These are phyloP conservation scores for Mystacornis crossleyi DNA, from an alignment of 2,113 vertebrate genomes.

Conservation along the genomic window DNA sequence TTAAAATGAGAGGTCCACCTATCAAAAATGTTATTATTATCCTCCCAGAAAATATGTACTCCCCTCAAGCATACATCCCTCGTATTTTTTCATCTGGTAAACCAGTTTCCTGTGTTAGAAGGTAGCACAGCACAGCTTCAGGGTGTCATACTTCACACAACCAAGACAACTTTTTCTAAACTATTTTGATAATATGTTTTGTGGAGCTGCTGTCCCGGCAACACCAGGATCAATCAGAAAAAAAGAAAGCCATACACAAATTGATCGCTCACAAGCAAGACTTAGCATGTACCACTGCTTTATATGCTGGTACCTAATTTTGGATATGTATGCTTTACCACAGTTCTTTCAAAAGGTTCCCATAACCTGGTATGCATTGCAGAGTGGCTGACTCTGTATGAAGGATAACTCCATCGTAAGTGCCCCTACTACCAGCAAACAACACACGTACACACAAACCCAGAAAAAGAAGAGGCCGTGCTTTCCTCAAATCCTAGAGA, in stretches of 20 bases:
- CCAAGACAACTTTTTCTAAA: background rate
- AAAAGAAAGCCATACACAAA: background rate
- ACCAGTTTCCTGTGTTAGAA: background rate
- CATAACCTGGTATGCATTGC: background rate
- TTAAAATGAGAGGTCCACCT: background rate
- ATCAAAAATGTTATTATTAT: background rate
- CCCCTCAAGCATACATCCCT: background rate
- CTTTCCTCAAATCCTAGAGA: background rate
- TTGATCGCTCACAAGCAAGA: background rate
- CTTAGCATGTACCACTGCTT: background rate
- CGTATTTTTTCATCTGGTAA: background rate
- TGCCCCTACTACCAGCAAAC: background rate
- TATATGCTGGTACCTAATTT: background rate
- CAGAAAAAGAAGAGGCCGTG: background rate
- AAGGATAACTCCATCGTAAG: background rate
- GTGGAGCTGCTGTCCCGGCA: background rate
- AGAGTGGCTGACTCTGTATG: background rate
- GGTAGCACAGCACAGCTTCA: background rate
- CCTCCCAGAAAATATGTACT: background rate
- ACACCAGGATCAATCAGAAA: background rate
- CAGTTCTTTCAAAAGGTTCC: background rate
- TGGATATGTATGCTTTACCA: rapidly evolving
- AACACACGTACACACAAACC: background rate
- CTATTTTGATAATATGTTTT: rapidly evolving
- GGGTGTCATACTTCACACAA: background rate